Percentiles rank a stretch among this genome's conserved stretches.
These are phyloP conservation scores for Trematocara nigrifrons DNA, from an alignment of 2,113 vertebrate species.

Conservation along the genomic window DNA sequence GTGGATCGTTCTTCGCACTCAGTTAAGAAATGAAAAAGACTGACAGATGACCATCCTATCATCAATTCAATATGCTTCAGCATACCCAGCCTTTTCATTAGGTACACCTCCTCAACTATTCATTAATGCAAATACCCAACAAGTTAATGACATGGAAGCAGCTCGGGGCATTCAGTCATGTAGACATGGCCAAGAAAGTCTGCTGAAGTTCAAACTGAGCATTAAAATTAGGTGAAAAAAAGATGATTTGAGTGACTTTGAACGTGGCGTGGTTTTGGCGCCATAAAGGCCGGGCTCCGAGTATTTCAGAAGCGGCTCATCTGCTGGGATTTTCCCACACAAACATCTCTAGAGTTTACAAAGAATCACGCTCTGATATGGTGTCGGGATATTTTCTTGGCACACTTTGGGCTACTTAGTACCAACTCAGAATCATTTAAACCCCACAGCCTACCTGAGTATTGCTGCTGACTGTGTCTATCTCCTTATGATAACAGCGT, in stretches of 20 bases:
- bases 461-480: too few species aligned
- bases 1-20: rapidly evolving
- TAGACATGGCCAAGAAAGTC: neutral
- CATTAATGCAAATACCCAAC: neutral
- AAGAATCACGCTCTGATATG: too few species aligned
- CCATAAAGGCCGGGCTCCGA: rapidly evolving
- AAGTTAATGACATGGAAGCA: neutral
- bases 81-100: neutral
- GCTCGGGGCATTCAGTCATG: neutral
- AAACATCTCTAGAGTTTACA: too few species aligned
- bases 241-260: neutral
- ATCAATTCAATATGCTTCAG: neutral
- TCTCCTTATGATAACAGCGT: too few species aligned
- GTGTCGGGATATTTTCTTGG: too few species aligned
- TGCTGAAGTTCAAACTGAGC: neutral
- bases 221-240: neutral
- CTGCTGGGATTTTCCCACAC: too few species aligned
- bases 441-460: too few species aligned
- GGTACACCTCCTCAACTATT: neutral
- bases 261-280: rapidly evolving
- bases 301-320: neutral
- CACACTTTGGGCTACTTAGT: too few species aligned
- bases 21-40: neutral
- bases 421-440: too few species aligned
- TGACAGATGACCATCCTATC: neutral